These are phyloP conservation scores for Clepsis dumicolana DNA, from an alignment of 2,888 invertebrate genomes.

Conservation along the genomic window DNA sequence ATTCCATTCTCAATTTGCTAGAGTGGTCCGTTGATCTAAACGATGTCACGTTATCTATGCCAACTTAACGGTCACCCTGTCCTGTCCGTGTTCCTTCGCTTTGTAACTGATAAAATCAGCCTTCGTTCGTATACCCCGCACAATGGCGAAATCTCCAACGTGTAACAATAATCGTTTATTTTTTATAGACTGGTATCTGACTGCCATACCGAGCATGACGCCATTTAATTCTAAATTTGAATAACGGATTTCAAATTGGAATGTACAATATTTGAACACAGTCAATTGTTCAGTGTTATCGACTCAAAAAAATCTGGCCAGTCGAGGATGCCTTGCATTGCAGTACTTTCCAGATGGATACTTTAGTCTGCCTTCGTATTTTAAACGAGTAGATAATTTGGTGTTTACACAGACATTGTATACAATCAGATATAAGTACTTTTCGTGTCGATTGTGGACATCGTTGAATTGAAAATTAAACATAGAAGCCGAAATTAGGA, in stretches of 20 bases:
- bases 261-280: constrained; percentile 5
- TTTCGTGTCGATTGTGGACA: no score
- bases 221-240: constrained; percentile 16
- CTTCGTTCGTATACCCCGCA: constrained; percentile 11
- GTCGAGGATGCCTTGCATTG: not conserved
- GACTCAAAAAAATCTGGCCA: not conserved
- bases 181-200: constrained; percentile 3
- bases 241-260: constrained; percentile 26
- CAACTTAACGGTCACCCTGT: constrained; percentile 71
- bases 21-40: constrained; percentile 57
- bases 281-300: constrained; percentile 4
- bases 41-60: constrained; percentile 75
- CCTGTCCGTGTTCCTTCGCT: constrained; percentile 64
- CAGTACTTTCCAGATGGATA: not conserved
- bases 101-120: constrained; percentile 57
- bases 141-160: constrained; percentile 19
- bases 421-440: no score
- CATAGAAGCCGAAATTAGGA: no score
- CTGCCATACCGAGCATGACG: not conserved
- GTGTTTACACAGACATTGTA: no score
- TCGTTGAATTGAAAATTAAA: no score
- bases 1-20: constrained; percentile 49
- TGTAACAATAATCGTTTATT: constrained; percentile 16
- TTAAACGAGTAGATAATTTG: no score
- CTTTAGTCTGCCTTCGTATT: not conserved